Evolutionary conservation across 2,888 invertebrate species (phyloP), one percentile per base, ranked within the genome.

Genomic region (Melieria picta): DNA sequence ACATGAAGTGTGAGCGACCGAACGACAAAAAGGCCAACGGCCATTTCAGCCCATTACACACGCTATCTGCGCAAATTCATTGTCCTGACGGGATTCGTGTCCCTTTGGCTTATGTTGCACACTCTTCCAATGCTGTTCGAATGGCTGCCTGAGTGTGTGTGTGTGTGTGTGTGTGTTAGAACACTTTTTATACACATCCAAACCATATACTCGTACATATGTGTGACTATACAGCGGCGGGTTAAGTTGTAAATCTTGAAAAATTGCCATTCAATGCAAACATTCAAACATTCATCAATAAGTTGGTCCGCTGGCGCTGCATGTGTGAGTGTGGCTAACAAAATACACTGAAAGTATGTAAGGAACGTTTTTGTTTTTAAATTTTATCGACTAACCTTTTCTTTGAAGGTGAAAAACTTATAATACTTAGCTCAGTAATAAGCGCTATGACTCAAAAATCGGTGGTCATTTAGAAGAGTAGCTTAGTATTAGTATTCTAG

Each of bases 201-300:
- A 16, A 16, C 16, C 16, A 16, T 16, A 16, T 16, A 55, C 55
- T 42, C 13, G 42, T 16, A 9, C 43, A 16, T 13, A 60, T 30
- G 30, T 58, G 64, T 52, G 55, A 48, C 57, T 58, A 48, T 65
- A 50, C 52, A 61, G 52, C 70, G 73, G 66, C 70, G 75, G 72
- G 77, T 75, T 67, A 71, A 76, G 78, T 79, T 80, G 79, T 83
- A 83, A 83, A 82, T 82, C 83, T 81, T 80, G 78, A 82, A 82
- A 83, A 82, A 83, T 82, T 80, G 79, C 81, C 78, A 79, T 81
- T 81, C 79, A 80, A 80, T 81, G 80, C 78, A 77, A 78, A 79
- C 79, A 78, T 81, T 80, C 77, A 76, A 79, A 79, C 80, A 74
- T 77, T 75, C 73, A 75, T 74, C 73, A 75, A 77, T 75, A 72